These are phyloP conservation scores for Nyctibius grandis DNA, from an alignment of 2,797 vertebrate genomes.

Conservation along the genomic window DNA sequence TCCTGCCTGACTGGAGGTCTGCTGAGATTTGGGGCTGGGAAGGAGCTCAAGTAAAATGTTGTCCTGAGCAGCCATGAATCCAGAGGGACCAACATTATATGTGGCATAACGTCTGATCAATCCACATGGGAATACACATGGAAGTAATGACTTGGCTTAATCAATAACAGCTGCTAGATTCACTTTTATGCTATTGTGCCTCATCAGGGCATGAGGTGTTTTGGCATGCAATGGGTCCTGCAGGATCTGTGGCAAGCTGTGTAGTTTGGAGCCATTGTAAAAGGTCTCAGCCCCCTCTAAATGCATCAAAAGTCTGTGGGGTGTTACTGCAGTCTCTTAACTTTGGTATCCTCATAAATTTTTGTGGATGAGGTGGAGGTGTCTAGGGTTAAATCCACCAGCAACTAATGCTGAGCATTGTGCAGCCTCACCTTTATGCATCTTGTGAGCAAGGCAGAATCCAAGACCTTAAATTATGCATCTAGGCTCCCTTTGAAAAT, in stretches of 20 bases:
- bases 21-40: background rate
- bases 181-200: slow-evolving; percentile 20
- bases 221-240: background rate
- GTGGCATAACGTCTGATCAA: slow-evolving; percentile 35
- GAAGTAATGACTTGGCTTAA: slow-evolving; percentile 49
- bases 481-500: background rate
- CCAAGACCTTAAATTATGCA: background rate
- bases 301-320: background rate
- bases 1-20: slow-evolving; percentile 11
- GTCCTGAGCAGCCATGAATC: slow-evolving; percentile 1
- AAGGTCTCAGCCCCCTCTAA: background rate
- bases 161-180: slow-evolving; percentile 51
- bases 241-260: background rate
- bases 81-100: slow-evolving; percentile 39
- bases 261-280: background rate
- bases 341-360: background rate
- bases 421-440: background rate
- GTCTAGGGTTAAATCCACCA: background rate
- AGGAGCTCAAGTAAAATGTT: slow-evolving; percentile 26
- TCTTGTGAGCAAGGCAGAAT: background rate
- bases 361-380: background rate
- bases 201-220: slow-evolving; percentile 10
- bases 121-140: background rate
- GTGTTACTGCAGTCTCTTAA: background rate
- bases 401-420: background rate